A percentile compares a stretch with the other conserved stretches of the same genome.
Evolutionary conservation across 2,888 invertebrate species (phyloP).

Genomic region (Adela reaumurella): DNA sequence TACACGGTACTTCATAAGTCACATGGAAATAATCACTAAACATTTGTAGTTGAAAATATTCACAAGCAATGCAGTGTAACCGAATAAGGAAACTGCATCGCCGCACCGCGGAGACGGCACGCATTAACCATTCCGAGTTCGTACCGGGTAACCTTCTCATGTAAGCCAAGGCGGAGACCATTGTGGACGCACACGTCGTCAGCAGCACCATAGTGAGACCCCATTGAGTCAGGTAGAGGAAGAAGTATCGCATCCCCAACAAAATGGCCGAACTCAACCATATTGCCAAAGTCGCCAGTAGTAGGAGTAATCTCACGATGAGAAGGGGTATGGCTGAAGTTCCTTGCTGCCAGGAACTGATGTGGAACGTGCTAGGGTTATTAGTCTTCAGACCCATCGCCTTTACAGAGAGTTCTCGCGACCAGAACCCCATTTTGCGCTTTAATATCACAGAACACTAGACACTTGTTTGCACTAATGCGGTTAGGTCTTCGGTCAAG

Average conservation of each 20-base stretch:
- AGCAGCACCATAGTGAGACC: constrained; percentile 29
- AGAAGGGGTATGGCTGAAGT: constrained; percentile 26
- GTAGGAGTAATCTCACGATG: constrained; percentile 22
- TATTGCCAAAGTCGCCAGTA: constrained; percentile 26
- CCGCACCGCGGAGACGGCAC: too few species aligned
- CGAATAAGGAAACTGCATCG: background rate
- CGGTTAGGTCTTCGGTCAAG: too few species aligned
- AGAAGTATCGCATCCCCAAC: constrained; percentile 21
- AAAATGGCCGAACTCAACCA: constrained; percentile 20
- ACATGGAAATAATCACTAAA: too few species aligned
- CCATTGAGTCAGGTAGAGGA: constrained; percentile 46
- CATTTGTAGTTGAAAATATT: too few species aligned
- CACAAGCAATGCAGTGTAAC: too few species aligned
- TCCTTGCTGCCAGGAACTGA: constrained; percentile 34
- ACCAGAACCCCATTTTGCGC: background rate
- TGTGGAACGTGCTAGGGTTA: constrained; percentile 30
- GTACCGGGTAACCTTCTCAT: constrained; percentile 29
- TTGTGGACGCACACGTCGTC: constrained; percentile 25
- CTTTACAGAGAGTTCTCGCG: background rate
- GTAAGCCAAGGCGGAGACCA: constrained; percentile 27
- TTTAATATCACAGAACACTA: too few species aligned
- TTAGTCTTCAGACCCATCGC: constrained; percentile 20
- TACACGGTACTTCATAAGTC: too few species aligned
- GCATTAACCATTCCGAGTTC: constrained; percentile 8
- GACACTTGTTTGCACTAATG: too few species aligned